Conservation (phyloP, 1,140 invertebrate genomes). For the Microvelia longipes region DNA sequence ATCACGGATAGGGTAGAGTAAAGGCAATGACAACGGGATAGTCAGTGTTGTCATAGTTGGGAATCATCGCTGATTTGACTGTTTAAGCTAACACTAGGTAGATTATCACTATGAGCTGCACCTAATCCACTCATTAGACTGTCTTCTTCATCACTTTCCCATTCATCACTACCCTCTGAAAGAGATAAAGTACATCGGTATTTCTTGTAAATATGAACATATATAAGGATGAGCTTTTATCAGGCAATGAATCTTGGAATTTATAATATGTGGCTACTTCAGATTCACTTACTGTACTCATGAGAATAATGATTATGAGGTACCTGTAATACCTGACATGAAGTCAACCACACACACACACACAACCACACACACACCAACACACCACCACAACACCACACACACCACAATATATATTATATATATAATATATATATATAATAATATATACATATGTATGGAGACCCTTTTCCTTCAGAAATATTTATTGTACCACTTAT, state of each 20-base stretch:
- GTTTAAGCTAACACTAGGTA: too few species aligned
- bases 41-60: not conserved
- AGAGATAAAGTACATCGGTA: not conserved
- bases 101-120: not conserved
- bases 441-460: too few species aligned
- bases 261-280: not conserved
- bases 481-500: too few species aligned
- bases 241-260: not conserved
- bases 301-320: not conserved
- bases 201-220: not conserved
- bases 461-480: too few species aligned
- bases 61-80: not conserved
- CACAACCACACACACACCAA: too few species aligned
- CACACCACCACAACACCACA: too few species aligned
- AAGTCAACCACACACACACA: not conserved
- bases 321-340: not conserved
- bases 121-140: conserved; percentile 5
- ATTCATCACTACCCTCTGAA: conserved; percentile 5
- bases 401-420: too few species aligned
- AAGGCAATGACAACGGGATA: too few species aligned
- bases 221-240: not conserved
- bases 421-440: too few species aligned
- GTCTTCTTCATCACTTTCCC: conserved; percentile 6
- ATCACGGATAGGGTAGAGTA: too few species aligned
- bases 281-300: not conserved